Percentiles rank a stretch among this genome's conserved stretches.
phyloP scores from a whole-genome alignment of 2,888 invertebrate species.

The Polydrusus pterygomalis region DNA sequence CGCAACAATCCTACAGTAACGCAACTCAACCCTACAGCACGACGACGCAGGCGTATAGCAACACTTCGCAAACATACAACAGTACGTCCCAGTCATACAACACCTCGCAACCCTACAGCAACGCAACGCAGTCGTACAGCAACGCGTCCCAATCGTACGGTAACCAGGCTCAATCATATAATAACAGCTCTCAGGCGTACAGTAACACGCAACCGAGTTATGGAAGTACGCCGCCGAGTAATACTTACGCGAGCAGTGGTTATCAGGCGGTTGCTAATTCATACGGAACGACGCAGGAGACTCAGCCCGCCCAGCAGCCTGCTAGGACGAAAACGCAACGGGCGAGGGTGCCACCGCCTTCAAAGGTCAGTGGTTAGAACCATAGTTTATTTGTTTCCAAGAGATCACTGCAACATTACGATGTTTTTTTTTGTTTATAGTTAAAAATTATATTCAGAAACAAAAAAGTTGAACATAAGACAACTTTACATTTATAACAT shows the following conservation, averaged over 20 bases:
- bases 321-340: conserved; percentile 79
- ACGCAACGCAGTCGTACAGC: conserved; percentile 24
- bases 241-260: conserved; percentile 54
- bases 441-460: no score
- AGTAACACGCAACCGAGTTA: conserved; percentile 50
- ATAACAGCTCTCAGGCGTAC: conserved; percentile 51
- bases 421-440: no score
- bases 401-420: no score
- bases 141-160: conserved; percentile 52
- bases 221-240: conserved; percentile 56
- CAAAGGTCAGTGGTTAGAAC: conserved; percentile 77
- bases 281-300: conserved; percentile 59
- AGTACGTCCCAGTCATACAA: conserved; percentile 60
- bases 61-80: conserved; percentile 32
- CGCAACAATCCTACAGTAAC: conserved; percentile 40
- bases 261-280: conserved; percentile 55
- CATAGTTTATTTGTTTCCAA: no score
- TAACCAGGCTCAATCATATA: conserved; percentile 55
- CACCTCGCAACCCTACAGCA: conserved; percentile 41
- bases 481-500: no score
- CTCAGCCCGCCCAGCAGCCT: conserved; percentile 65
- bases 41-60: conserved; percentile 40
- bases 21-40: conserved; percentile 45
- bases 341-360: conserved; percentile 88
- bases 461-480: no score